Percentiles rank a stretch among this genome's conserved stretches.
phyloP scores from a whole-genome alignment of 2,113 vertebrate species.

The Noctilio leporinus region DNA sequence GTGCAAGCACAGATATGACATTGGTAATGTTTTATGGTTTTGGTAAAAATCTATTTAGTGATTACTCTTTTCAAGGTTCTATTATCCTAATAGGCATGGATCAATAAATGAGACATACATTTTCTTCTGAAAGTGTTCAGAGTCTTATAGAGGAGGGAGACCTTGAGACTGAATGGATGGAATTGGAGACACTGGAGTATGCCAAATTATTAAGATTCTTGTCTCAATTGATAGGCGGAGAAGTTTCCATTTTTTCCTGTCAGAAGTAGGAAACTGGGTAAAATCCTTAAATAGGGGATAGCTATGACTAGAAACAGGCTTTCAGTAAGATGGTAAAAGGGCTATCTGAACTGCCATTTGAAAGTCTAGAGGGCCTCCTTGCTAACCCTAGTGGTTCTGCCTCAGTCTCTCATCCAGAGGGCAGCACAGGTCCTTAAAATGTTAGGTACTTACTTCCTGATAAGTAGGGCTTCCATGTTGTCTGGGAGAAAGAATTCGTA shows the following conservation, averaged over 20 bases:
- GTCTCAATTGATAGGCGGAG: background rate
- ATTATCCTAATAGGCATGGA: background rate
- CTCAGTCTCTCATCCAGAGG: background rate
- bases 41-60: background rate
- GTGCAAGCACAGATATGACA: background rate
- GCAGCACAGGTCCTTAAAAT: background rate
- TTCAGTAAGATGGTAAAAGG: background rate
- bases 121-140: background rate
- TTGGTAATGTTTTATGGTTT: background rate
- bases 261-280: background rate
- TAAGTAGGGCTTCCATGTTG: slow-evolving; percentile 88
- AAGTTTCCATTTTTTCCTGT: background rate
- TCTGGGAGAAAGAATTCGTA: slow-evolving; percentile 90
- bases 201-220: background rate
- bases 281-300: background rate
- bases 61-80: background rate
- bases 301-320: background rate
- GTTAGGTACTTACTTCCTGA: slow-evolving; percentile 82
- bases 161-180: background rate
- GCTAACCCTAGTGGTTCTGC: background rate
- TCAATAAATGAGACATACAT: background rate
- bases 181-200: background rate
- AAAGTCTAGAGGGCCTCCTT: background rate
- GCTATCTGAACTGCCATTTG: background rate
- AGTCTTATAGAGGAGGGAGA: background rate